phyloP scores from a whole-genome alignment of 2,113 vertebrate genomes.

The Pachycephala philippinensis region DNA sequence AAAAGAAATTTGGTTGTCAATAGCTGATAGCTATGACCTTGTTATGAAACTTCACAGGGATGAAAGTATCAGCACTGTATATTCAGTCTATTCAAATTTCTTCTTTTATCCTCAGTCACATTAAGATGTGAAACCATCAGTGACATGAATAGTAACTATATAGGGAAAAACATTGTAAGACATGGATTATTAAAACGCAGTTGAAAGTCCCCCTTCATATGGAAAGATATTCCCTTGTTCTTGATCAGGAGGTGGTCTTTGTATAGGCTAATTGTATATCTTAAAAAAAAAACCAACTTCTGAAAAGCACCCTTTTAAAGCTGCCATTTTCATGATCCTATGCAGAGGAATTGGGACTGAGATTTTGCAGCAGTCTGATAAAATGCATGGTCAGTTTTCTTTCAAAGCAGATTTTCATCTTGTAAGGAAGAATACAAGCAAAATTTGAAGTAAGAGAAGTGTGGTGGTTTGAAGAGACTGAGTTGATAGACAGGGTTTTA shows the following conservation, averaged over 20 bases:
- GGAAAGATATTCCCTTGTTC: not conserved
- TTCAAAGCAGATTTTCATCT: not conserved
- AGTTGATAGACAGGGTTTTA: too few relatives aligned
- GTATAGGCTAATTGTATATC: not conserved
- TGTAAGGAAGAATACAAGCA: not conserved
- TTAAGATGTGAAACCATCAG: not conserved
- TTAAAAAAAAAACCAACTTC: not conserved
- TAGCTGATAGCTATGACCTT: slow-evolving; percentile 14
- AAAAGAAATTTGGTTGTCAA: slow-evolving; percentile 1
- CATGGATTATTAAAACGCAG: not conserved
- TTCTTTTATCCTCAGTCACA: not conserved
- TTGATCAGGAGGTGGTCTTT: not conserved
- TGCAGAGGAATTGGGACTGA: not conserved
- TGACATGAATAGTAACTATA: not conserved
- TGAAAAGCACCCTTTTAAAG: not conserved
- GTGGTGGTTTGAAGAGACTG: too few relatives aligned
- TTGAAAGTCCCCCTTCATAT: not conserved
- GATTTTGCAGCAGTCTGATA: not conserved
- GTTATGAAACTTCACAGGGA: slow-evolving; percentile 2
- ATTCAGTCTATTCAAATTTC: slow-evolving; percentile 3
- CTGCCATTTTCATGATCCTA: not conserved
- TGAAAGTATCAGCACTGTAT: not conserved
- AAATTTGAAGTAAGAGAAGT: not conserved
- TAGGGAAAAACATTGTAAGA: not conserved
- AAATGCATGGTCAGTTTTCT: not conserved